Base-by-base conservation (phyloP, 2,888 invertebrate genomes). In the Zygogramma bicolorata region DNA sequence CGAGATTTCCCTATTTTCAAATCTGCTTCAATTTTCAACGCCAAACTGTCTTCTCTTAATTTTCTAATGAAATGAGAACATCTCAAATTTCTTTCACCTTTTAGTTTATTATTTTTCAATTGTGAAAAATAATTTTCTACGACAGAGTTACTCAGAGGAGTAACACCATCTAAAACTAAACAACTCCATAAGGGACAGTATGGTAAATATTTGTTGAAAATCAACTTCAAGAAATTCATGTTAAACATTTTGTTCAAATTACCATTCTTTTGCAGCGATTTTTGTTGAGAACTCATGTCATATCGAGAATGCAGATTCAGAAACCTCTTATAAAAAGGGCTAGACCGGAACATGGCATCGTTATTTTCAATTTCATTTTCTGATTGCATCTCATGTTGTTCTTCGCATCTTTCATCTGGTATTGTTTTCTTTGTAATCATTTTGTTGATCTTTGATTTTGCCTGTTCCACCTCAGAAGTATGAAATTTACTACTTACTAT, bases 81-180 rank as follows among this genome's bases (percentile, higher is more conserved):
- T 60, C 20, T 60, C 18, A 34, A 22, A 38, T 60, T 60, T 34
- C 13, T 65, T 49, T 49, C 53, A 2, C 49, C 65, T 18, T 53
- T 65, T 18, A 53, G 31, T 53, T 49, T 65, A 46, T 46, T 65
- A 15, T 65, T 65, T 29, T 65, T 65, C 15, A 65, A 22, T 15
- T 65, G 65, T 10, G 31, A 27, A 31, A 68, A 72, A 40, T 65
- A 68, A 53, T 68, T 72, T 68, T 72, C 70, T 0, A 70, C 59
- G 7, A 42, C 2, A 10, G 70, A 62, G 25, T 73, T 73, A 27
- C 61, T 73, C 0, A 65, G 15, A 20, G 58, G n/a, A 10, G 10
- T 22, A 7, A 13, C 25, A 34, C 22, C 20, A 3, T 68, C 38
- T 22, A 70, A 31, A 8, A 74, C 15, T 34, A 70, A 40, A 6